These are phyloP conservation scores for Drosophila willistoni DNA, from an alignment of 1,140 invertebrate species.

Conservation along the genomic window DNA sequence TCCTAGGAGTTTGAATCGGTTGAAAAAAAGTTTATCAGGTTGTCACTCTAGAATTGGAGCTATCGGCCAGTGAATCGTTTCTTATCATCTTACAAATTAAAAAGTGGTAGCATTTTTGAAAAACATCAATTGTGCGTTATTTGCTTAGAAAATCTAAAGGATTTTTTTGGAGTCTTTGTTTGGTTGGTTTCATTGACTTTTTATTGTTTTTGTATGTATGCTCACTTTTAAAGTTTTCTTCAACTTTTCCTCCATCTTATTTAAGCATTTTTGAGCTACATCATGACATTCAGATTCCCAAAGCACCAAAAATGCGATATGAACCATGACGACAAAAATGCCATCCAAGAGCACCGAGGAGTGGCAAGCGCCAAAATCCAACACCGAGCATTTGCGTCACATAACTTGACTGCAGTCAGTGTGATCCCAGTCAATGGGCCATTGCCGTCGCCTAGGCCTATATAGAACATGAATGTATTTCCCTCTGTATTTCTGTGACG, in stretches of 20 bases:
- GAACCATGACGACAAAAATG: conserved; percentile 58
- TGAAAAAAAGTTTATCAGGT: too few species aligned
- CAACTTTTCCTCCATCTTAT: not conserved
- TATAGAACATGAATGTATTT: not conserved
- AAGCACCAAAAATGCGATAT: conserved; percentile 58
- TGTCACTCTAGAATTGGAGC: too few species aligned
- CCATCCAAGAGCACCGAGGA: not conserved
- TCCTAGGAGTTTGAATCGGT: too few species aligned
- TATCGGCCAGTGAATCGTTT: too few species aligned
- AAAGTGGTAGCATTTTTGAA: too few species aligned
- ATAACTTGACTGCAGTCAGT: conserved; percentile 42
- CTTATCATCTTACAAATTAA: too few species aligned
- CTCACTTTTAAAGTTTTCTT: not conserved
- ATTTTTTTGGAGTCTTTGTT: too few species aligned
- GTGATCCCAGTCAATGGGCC: conserved; percentile 53
- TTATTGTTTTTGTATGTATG: too few species aligned
- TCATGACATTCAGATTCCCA: conserved; percentile 50
- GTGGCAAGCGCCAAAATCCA: not conserved
- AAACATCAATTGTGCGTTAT: too few species aligned
- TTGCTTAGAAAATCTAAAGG: too few species aligned
- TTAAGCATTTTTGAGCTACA: conserved; percentile 15
- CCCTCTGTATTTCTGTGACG: not conserved
- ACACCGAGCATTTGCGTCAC: conserved; percentile 16
- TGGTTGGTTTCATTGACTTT: too few species aligned
- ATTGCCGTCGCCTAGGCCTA: conserved; percentile 49